These are phyloP conservation scores for Meriones unguiculatus DNA, from an alignment of 2,113 vertebrate species.

Conservation along the genomic window DNA sequence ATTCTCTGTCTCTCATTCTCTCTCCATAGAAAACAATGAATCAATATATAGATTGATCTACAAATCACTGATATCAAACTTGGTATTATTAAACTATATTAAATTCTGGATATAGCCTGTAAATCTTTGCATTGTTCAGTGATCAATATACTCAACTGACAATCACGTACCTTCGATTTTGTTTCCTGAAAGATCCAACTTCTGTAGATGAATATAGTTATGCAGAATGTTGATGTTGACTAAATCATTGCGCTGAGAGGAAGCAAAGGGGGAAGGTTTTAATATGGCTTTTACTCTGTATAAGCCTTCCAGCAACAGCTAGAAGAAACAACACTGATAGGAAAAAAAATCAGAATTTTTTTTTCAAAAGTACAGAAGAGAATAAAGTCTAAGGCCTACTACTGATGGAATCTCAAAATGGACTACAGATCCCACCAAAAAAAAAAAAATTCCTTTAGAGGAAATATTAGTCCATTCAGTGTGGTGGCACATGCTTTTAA, in stretches of 20 bases:
- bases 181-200: conserved; percentile 93
- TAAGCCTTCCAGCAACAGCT: not conserved
- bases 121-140: conserved; percentile 24
- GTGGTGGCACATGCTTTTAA: not conserved
- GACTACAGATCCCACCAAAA: not conserved
- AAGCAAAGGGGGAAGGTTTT: conserved; percentile 62
- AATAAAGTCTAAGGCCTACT: not conserved
- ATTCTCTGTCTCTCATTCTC: not conserved
- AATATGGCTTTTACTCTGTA: not conserved
- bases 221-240: conserved; percentile 90
- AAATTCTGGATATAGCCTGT: not conserved
- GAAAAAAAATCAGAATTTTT: conserved; percentile 30
- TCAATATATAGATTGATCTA: not conserved
- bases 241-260: conserved; percentile 88
- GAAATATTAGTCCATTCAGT: not conserved
- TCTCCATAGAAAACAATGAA: not conserved
- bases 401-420: conserved; percentile 19
- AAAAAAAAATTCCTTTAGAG: not conserved
- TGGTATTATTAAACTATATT: conserved; percentile 5
- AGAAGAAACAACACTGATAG: not conserved
- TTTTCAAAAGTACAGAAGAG: not conserved
- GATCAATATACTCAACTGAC: not conserved
- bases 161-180: conserved; percentile 92
- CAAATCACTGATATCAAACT: conserved; percentile 2
- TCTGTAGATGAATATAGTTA: conserved; percentile 92